Percentiles rank a stretch among this genome's conserved stretches.
phyloP scores from a whole-genome alignment of 64 coral and sea anemone genomes.

The Montipora foliosa region DNA sequence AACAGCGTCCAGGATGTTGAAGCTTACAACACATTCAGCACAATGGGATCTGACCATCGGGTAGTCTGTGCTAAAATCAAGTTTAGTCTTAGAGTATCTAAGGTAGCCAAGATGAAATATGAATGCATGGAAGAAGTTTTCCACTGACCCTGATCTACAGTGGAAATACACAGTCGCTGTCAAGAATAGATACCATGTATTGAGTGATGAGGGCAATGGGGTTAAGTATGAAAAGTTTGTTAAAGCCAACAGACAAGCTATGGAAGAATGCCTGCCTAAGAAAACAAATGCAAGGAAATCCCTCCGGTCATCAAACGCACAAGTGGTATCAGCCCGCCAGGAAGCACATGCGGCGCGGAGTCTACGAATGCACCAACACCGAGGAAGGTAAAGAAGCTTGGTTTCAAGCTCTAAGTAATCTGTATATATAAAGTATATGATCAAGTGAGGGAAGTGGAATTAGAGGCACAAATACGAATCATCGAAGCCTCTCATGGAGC shows the following conservation, averaged over 20 bases:
- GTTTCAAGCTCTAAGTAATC: constrained; percentile 34
- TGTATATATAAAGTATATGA: constrained; percentile 65
- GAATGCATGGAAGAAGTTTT: constrained; percentile 34
- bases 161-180: constrained; percentile 12
- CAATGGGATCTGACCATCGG: constrained; percentile 32
- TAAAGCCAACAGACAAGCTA: constrained; percentile 41
- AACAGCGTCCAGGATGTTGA: constrained; percentile 35
- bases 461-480: constrained; percentile 50
- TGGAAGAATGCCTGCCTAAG: constrained; percentile 54
- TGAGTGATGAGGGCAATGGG: constrained; percentile 16
- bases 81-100: constrained; percentile 21
- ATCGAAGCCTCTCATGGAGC: constrained; percentile 47
- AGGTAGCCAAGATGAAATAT: constrained; percentile 17
- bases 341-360: constrained; percentile 37
- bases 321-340: constrained; percentile 49
- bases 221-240: constrained; percentile 66
- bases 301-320: constrained; percentile 20
- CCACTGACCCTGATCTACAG: not conserved
- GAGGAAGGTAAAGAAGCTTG: constrained; percentile 48
- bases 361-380: constrained; percentile 42
- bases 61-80: constrained; percentile 31
- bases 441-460: constrained; percentile 49
- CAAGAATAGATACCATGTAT: constrained; percentile 16
- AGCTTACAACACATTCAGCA: constrained; percentile 26
- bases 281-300: constrained; percentile 43